Conservation (phyloP, 2,888 invertebrate species). For the Latrodectus elegans region DNA sequence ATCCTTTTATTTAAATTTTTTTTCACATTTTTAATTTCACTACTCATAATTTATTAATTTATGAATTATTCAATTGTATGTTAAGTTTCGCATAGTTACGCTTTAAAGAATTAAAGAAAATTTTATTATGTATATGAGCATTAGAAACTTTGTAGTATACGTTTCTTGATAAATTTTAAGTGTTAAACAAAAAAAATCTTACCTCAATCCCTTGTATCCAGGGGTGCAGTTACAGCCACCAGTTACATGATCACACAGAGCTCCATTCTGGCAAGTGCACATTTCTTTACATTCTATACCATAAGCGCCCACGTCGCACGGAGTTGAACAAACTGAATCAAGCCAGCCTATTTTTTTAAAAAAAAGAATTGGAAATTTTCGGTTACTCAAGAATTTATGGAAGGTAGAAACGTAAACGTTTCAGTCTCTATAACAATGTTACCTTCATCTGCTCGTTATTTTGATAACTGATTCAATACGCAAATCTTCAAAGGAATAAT, state of each 20-base stretch:
- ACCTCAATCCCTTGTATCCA: constrained; percentile 6
- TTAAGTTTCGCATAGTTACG: no score
- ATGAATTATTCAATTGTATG: no score
- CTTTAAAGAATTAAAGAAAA: no score
- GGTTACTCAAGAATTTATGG: neutral
- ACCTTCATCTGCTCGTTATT: neutral
- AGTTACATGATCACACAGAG: constrained; percentile 6
- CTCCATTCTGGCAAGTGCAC: constrained; percentile 25
- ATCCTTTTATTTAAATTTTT: no score
- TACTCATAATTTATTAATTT: no score
- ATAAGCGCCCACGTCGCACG: constrained; percentile 6
- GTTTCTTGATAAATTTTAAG: no score
- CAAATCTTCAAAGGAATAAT: no score
- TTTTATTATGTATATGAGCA: no score
- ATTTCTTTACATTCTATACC: constrained; percentile 11
- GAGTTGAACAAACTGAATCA: neutral
- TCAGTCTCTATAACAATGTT: neutral
- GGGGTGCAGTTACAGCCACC: constrained; percentile 20
- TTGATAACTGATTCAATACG: neutral
- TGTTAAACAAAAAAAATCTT: neutral
- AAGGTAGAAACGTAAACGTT: neutral
- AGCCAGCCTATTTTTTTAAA: neutral
- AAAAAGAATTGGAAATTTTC: neutral
- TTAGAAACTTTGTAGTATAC: no score
- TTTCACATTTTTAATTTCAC: no score